Conservation (phyloP, 2,797 vertebrate species). For the Echiichthys vipera region DNA sequence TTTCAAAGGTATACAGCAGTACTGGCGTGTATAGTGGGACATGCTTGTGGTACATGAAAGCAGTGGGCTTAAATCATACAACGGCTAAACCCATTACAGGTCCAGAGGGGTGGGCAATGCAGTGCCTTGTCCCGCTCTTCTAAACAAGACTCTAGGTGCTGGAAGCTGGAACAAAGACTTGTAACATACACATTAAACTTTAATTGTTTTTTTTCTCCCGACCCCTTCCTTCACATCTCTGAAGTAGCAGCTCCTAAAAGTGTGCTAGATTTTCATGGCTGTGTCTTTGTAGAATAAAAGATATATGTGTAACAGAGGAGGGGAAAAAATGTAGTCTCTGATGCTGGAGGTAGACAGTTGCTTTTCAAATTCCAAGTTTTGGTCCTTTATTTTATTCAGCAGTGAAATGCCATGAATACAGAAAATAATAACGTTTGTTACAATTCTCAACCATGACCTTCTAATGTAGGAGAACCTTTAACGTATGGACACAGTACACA, state of each 20-base stretch:
- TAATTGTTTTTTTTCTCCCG: slow-evolving; percentile 86
- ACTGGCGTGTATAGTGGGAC: slow-evolving; percentile 74
- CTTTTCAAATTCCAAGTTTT: slow-evolving; percentile 99
- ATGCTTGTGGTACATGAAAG: slow-evolving; percentile 85
- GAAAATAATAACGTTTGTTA: slow-evolving; percentile 99
- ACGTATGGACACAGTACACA: slow-evolving; percentile 99
- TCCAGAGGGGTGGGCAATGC: slow-evolving; percentile 85
- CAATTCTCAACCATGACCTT: slow-evolving; percentile 99
- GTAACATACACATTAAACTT: slow-evolving; percentile 93
- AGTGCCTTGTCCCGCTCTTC: slow-evolving; percentile 83
- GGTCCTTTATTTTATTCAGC: slow-evolving; percentile 99
- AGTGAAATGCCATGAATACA: slow-evolving; percentile 99
- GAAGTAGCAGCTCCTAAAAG: slow-evolving; percentile 83
- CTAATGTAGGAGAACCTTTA: slow-evolving; percentile 99
- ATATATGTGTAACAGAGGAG: slow-evolving; percentile 64
- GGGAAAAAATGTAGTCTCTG: slow-evolving; percentile 87
- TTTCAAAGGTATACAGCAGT: slow-evolving; percentile 46
- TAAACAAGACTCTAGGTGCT: slow-evolving; percentile 90
- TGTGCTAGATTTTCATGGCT: slow-evolving; percentile 90
- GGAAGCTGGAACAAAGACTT: slow-evolving; percentile 89
- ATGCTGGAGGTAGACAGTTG: slow-evolving; percentile 98
- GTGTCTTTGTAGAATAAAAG: slow-evolving; percentile 89
- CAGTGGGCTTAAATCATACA: slow-evolving; percentile 81
- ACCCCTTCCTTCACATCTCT: slow-evolving; percentile 67
- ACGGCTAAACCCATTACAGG: slow-evolving; percentile 88